Evolutionary conservation across 1,140 invertebrate species (phyloP).

Genomic region (Drosophila willistoni): DNA sequence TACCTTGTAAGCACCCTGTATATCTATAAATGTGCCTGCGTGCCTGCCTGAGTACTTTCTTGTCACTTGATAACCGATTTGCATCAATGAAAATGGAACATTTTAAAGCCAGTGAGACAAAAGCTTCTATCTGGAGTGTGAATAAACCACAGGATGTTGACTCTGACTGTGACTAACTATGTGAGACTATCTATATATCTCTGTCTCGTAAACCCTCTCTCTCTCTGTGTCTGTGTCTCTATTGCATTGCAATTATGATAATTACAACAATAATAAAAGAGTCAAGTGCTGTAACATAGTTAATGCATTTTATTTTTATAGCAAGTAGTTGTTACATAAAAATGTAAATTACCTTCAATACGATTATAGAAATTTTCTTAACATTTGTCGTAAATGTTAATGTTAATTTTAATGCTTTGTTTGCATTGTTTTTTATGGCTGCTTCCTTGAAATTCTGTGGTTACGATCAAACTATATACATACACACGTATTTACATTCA

Average conservation of each 20-base stretch:
- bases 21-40: conserved; percentile 23
- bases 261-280: conserved; percentile 40
- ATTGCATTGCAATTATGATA: conserved; percentile 44
- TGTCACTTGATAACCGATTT: conserved; percentile 71
- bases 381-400: conserved; percentile 37
- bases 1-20: conserved; percentile 32
- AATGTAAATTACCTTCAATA: conserved; percentile 21
- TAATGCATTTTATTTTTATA: not conserved
- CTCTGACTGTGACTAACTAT: conserved; percentile 29
- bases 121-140: conserved; percentile 42
- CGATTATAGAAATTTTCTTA: conserved; percentile 29
- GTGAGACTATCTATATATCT: conserved; percentile 30
- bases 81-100: conserved; percentile 75
- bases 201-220: not conserved
- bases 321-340: conserved; percentile 21
- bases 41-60: conserved; percentile 61
- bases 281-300: conserved; percentile 26
- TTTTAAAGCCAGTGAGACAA: conserved; percentile 57
- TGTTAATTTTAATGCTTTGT: conserved; percentile 28
- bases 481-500: conserved; percentile 17
- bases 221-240: not conserved
- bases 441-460: conserved; percentile 59
- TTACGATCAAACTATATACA: conserved; percentile 34
- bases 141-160: conserved; percentile 77
- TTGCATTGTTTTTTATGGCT: conserved; percentile 31